A percentile compares a stretch with the other conserved stretches of the same genome.
Conservation (phyloP, 2,113 vertebrate species). For the Puntigrus tetrazona region DNA sequence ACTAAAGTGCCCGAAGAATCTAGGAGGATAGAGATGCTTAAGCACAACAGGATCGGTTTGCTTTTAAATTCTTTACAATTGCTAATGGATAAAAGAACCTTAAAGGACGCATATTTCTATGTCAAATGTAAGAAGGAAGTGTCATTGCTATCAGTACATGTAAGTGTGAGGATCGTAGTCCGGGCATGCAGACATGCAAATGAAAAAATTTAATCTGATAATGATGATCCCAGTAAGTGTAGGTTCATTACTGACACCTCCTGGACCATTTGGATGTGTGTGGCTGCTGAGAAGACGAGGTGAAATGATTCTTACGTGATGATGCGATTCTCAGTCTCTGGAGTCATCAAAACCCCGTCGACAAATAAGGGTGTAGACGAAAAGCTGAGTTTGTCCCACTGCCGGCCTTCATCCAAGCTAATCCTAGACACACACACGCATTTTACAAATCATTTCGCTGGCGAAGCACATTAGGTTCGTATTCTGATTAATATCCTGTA, state of each 20-base stretch:
- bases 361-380: conserved; percentile 90
- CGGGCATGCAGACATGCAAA: conserved; percentile 16
- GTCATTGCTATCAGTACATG: conserved; percentile 7
- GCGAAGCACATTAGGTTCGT: background rate
- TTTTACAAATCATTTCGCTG: conserved; percentile 19
- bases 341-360: conserved; percentile 92
- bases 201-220: background rate
- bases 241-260: conserved; percentile 32
- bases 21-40: conserved; percentile 40
- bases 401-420: conserved; percentile 92
- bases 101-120: background rate
- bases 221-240: background rate
- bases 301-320: conserved; percentile 87
- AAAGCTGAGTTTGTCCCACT: conserved; percentile 92
- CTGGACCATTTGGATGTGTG: conserved; percentile 14
- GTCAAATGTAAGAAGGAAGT: background rate
- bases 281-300: background rate
- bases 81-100: background rate
- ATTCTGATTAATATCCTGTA: conserved; percentile 1
- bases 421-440: conserved; percentile 78
- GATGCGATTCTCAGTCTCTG: conserved; percentile 90
- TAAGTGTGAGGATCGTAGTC: background rate
- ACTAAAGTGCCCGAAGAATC: conserved; percentile 93
- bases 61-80: conserved; percentile 9
- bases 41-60: background rate